Percentiles rank a stretch among this genome's conserved stretches.
Conservation (phyloP, 1,140 invertebrate genomes). For the Magallana ariakensis region DNA sequence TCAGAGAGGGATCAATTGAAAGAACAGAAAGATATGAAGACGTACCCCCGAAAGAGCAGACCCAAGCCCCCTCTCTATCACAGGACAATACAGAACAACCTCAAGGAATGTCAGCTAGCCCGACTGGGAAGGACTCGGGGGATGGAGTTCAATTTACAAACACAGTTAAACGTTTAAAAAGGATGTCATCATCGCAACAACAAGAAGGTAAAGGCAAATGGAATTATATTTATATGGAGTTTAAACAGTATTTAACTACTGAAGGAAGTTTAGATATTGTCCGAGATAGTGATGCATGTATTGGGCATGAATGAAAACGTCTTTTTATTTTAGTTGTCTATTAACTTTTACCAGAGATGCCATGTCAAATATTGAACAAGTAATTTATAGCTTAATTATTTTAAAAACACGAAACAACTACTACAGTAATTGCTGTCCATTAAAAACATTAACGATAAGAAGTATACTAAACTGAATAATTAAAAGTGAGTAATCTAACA, state of each 20-base stretch:
- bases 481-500: too few species aligned
- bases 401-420: too few species aligned
- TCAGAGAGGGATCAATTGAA: slow-evolving; percentile 40
- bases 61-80: not conserved
- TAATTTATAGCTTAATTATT: too few species aligned
- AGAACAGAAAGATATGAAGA: slow-evolving; percentile 50
- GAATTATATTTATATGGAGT: not conserved
- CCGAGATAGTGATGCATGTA: not conserved
- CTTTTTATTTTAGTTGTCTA: not conserved
- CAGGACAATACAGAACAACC: not conserved
- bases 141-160: not conserved
- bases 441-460: too few species aligned
- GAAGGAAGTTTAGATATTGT: not conserved
- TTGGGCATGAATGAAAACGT: slow-evolving; percentile 10
- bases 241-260: not conserved
- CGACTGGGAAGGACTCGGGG: not conserved
- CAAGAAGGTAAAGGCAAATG: slow-evolving; percentile 18
- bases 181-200: slow-evolving; percentile 19
- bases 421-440: too few species aligned
- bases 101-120: not conserved
- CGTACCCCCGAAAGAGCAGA: slow-evolving; percentile 7
- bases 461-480: too few species aligned
- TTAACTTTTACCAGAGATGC: not conserved
- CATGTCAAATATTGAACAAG: slow-evolving; percentile 7
- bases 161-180: slow-evolving; percentile 7